phyloP scores from a whole-genome alignment of 2,113 vertebrate species.

The Apodemus speciosus region DNA sequence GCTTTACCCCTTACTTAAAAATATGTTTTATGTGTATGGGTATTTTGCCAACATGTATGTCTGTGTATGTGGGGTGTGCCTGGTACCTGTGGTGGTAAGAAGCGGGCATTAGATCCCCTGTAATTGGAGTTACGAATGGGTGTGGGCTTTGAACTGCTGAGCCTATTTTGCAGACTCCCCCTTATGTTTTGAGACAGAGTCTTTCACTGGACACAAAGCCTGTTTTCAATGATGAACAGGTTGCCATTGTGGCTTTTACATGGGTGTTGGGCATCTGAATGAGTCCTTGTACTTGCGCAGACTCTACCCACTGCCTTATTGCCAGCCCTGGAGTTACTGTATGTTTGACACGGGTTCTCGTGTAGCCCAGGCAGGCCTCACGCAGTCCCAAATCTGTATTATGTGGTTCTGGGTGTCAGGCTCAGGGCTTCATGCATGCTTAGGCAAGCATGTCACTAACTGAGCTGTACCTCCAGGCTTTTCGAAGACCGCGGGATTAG shows the following conservation, averaged over 20 bases:
- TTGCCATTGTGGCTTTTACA: not conserved
- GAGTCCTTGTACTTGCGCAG: not conserved
- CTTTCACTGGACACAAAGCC: not conserved
- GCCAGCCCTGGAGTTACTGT: not conserved
- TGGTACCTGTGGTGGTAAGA: too few species aligned
- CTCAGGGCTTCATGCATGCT: not conserved
- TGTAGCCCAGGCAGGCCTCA: not conserved
- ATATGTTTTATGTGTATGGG: not conserved
- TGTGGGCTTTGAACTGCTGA: not conserved
- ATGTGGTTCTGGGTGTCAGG: not conserved
- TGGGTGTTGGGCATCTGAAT: not conserved
- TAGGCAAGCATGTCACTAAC: not conserved
- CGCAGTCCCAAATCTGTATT: not conserved
- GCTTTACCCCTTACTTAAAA: not conserved
- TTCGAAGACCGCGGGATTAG: not conserved
- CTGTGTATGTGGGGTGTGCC: not conserved
- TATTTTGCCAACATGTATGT: not conserved
- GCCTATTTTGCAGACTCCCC: not conserved
- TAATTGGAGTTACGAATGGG: not conserved
- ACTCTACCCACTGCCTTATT: not conserved
- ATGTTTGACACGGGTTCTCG: not conserved
- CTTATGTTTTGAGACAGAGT: not conserved
- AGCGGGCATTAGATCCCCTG: not conserved
- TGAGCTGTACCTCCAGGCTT: not conserved
- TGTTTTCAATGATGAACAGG: not conserved